Evolutionary conservation across 2,888 invertebrate species (phyloP), one percentile per base, ranked within the genome.

Genomic region (Camponotus fellah): DNA sequence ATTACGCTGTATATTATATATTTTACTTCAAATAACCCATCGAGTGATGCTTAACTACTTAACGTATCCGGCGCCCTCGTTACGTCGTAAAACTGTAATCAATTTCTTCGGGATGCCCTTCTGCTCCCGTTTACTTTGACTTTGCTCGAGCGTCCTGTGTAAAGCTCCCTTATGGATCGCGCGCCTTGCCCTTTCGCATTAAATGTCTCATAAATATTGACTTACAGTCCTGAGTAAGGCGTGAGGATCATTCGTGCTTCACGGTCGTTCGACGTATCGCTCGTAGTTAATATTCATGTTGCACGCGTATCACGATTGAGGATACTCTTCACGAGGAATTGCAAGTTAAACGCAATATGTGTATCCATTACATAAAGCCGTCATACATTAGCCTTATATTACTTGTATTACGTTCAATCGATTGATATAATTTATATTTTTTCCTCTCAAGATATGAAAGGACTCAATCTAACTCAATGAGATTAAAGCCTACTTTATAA

Each of bases 131-230:
- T 80, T 60, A 62, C 79, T 79, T 79, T 71, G 60, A 79, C 46
- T 37, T 79, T 34, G 8, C 79, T 71, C 79, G 21, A 46, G 17
- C 71, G 37, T 60, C 17, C 79, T 37, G 46, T 21, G 71, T 37
- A 71, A 71, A 80, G 71, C 46, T 60, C 60, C 37, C 17, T 53
- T 21, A 43, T 12, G 21, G 58, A 12, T 17, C 26, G 43, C 62
- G 26, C 75, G 43, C 37, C 66, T 84, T 77, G 74, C 83, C 86
- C 84, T 89, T 85, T 83, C 72, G 68, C 85, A 69, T 88, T 82
- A 88, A 88, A 82, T 83, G 79, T 77, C 81, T 85, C 89, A 83
- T 89, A 89, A 89, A 89, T 89, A 87, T 89, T 84, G 86, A 87
- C 88, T 85, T 80, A 82, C 62, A 66, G 71, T 49, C 84, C 17